Conservation (phyloP, 1,140 invertebrate genomes). For the Drosophila ogumai region DNA sequence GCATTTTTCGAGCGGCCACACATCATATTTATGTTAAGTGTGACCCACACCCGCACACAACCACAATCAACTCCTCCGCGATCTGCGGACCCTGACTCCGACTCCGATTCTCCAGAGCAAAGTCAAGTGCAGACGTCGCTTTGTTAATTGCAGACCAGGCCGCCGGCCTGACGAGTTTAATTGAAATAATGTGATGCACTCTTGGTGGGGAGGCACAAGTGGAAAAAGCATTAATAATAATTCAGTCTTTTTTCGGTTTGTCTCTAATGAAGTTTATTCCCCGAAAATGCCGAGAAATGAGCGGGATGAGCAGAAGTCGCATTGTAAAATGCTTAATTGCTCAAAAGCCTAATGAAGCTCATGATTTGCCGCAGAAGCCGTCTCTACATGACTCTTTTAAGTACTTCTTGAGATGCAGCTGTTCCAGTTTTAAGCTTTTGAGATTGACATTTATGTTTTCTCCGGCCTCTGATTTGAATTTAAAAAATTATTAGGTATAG, state of each 20-base stretch:
- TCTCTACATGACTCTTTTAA: not conserved
- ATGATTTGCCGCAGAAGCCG: conserved; percentile 63
- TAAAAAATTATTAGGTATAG: not conserved
- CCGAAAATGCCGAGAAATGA: conserved; percentile 26
- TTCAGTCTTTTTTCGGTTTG: conserved; percentile 52
- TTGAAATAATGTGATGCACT: conserved; percentile 75
- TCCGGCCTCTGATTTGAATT: conserved; percentile 5
- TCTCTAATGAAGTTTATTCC: conserved; percentile 65
- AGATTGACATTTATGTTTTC: conserved; percentile 22
- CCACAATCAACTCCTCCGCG: conserved; percentile 3
- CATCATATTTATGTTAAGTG: conserved; percentile 63
- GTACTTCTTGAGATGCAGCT: conserved; percentile 17
- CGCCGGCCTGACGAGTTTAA: conserved; percentile 76
- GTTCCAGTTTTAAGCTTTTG: conserved; percentile 23
- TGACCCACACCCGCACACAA: conserved; percentile 56
- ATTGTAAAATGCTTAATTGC: conserved; percentile 71
- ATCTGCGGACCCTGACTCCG: not conserved
- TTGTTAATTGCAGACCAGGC: conserved; percentile 72
- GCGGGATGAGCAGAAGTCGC: conserved; percentile 23
- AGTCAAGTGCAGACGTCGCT: conserved; percentile 69
- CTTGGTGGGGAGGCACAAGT: conserved; percentile 50
- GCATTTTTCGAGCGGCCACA: conserved; percentile 61
- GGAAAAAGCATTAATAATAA: conserved; percentile 74
- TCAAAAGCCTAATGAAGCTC: conserved; percentile 61
- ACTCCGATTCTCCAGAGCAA: conserved; percentile 4